These are phyloP conservation scores for Synanthedon vespiformis DNA, from an alignment of 2,888 invertebrate species.

Conservation along the genomic window DNA sequence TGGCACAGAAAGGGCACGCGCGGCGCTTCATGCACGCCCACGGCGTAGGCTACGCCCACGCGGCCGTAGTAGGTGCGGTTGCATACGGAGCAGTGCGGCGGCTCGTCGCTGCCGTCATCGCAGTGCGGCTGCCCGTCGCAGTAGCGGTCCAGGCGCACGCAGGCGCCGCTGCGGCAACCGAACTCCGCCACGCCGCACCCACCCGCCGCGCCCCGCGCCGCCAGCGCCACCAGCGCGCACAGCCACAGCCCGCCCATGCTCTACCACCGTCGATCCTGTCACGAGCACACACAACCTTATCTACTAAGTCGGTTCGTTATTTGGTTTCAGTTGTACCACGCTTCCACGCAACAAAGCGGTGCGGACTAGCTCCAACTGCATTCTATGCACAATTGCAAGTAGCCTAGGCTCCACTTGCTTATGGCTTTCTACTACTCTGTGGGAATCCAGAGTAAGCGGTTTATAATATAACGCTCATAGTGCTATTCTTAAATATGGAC, in stretches of 20 bases:
- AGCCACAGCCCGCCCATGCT: slow-evolving; percentile 10
- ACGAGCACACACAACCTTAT: neutral
- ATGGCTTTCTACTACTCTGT: too few species aligned
- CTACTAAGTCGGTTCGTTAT: too few species aligned
- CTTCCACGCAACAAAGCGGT: too few species aligned
- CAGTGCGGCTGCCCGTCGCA: slow-evolving; percentile 89
- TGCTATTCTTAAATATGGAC: too few species aligned
- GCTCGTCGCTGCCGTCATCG: slow-evolving; percentile 88
- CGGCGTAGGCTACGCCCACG: slow-evolving; percentile 83
- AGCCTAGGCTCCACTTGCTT: too few species aligned
- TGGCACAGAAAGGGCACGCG: slow-evolving; percentile 89
- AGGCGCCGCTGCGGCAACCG: slow-evolving; percentile 76
- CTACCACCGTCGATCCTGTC: neutral
- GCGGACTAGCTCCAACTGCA: too few species aligned
- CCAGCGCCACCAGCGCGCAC: slow-evolving; percentile 34
- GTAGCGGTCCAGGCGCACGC: slow-evolving; percentile 86
- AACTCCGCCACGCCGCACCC: slow-evolving; percentile 85
- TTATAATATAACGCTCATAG: too few species aligned
- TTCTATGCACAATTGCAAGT: too few species aligned
- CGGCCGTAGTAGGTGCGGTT: slow-evolving; percentile 93
- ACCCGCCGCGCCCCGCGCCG: slow-evolving; percentile 41
- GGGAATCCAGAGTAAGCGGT: too few species aligned
- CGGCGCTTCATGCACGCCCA: slow-evolving; percentile 80
- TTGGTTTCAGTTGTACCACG: too few species aligned
- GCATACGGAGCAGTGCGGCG: slow-evolving; percentile 84